Conservation (phyloP, 37 sponge, comb jelly and placozoan species). For the Mnemiopsis leidyi region DNA sequence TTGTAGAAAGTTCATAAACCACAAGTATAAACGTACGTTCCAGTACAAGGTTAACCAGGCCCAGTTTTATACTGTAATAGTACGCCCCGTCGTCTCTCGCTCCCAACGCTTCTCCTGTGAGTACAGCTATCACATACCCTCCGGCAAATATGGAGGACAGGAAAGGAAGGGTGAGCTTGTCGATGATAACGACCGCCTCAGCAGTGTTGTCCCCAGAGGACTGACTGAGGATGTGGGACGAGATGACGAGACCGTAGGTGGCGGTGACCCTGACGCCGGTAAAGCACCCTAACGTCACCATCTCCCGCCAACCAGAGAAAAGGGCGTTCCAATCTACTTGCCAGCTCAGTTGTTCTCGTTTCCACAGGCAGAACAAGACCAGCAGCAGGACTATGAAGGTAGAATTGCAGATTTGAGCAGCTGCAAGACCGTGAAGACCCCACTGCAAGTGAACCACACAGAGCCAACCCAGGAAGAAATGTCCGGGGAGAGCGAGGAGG, state of each 20-base stretch:
- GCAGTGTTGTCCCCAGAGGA: neutral
- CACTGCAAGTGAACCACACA: neutral
- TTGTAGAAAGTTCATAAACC: neutral
- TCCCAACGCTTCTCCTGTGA: constrained; percentile 1
- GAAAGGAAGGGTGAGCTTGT: neutral
- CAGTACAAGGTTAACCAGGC: neutral
- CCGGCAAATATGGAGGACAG: neutral
- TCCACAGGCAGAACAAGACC: neutral
- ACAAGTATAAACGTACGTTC: neutral
- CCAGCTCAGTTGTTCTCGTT: neutral
- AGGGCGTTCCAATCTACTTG: neutral
- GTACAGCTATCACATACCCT: neutral
- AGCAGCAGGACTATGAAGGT: neutral
- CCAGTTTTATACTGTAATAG: neutral
- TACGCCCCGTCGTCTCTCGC: neutral
- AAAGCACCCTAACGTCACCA: neutral
- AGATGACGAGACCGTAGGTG: neutral
- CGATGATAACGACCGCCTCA: constrained; percentile 11
- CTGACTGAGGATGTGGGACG: neutral
- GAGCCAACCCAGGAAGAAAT: neutral
- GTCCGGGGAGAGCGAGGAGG: neutral
- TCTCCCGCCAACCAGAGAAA: neutral
- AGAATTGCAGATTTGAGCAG: neutral
- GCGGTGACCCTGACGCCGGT: neutral
- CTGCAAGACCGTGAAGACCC: neutral